Percentiles rank a stretch among this genome's conserved stretches.
These are phyloP conservation scores for Stenopsyche tienmushanensis DNA, from an alignment of 1,140 invertebrate species.

Conservation along the genomic window DNA sequence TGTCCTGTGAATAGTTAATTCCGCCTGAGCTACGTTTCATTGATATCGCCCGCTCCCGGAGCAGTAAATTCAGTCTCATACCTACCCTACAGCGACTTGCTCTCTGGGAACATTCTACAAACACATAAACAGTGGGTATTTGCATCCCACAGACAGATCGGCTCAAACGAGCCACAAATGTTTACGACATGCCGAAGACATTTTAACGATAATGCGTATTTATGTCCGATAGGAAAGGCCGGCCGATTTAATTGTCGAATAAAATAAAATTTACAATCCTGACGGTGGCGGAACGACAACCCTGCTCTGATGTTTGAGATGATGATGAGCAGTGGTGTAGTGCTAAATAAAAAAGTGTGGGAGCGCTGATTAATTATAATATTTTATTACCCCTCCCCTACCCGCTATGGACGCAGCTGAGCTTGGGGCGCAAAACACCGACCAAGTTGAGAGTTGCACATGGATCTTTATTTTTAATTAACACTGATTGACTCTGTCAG, in stretches of 20 bases:
- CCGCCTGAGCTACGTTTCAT: too few relatives aligned
- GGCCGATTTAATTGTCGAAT: conserved; percentile 55
- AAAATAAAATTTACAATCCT: conserved; percentile 55
- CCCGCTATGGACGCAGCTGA: too few relatives aligned
- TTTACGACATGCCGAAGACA: conserved; percentile 44
- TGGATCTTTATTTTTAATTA: too few relatives aligned
- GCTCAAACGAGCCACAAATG: conserved; percentile 36
- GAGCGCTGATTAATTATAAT: too few relatives aligned
- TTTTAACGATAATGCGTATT: conserved; percentile 56
- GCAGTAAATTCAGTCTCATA: neutral
- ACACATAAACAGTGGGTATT: conserved; percentile 32
- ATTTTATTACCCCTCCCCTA: too few relatives aligned
- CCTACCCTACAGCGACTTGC: neutral
- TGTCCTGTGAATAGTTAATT: too few relatives aligned
- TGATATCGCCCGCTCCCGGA: neutral
- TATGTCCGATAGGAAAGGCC: conserved; percentile 52
- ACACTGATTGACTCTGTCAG: too few relatives aligned
- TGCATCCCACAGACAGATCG: conserved; percentile 42
- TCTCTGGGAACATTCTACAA: conserved; percentile 10
- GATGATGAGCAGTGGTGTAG: too few relatives aligned
- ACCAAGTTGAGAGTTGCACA: too few relatives aligned
- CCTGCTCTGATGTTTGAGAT: too few relatives aligned
- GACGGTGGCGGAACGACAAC: conserved; percentile 21
- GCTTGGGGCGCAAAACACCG: too few relatives aligned
- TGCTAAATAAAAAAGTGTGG: too few relatives aligned